Base-by-base conservation (phyloP, 2,797 vertebrate species). In the Crocidura indochinensis region DNA sequence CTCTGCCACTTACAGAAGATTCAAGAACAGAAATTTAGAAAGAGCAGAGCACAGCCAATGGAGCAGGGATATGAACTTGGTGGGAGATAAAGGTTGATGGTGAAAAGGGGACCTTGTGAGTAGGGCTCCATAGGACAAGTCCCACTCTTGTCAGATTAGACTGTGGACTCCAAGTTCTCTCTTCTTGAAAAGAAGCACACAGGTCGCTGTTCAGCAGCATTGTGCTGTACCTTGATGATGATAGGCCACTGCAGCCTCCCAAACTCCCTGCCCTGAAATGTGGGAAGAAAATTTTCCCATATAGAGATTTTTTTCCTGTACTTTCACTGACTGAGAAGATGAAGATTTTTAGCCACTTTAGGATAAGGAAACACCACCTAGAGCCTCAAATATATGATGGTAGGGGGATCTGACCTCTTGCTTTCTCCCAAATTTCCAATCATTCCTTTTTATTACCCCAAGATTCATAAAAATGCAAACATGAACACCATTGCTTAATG, bases 401-500 rank as follows among this genome's bases (percentile, higher is more conserved):
- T 60, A 76, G 51, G 2, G 60, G 87, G 81, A 95, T 73, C 53
- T 60, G 0, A 74, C 27, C 20, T 17, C 60, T 93, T 92, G 6
- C 14, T 82, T 90, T 49, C 87, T 96, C 76, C 82, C 47, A 85
- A 15, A 49, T 93, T 95, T 93, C 69, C 60, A 87, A 51, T 38
- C 10, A 10, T 92, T 94, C 76, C 60, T 20, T 85, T 95, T 95
- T 95, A 97, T 94, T 88, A 84, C 64, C 82, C 76, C 71, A 19
- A 90, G 73, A 92, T 80, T 90, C 95, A 94, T 95, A 96, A 94
- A 91, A 96, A 94, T 26, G 69, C 17, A 19, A 22, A 88, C 95
- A 83, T 49, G 95, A 95, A 97, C 15, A 27, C 84, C 86, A 72
- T 71, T 71, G 56, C 68, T 96, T 97, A 87, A 95, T 92, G 69